phyloP scores from a whole-genome alignment of 2,797 vertebrate species.

The Acrocephalus scirpaceus region DNA sequence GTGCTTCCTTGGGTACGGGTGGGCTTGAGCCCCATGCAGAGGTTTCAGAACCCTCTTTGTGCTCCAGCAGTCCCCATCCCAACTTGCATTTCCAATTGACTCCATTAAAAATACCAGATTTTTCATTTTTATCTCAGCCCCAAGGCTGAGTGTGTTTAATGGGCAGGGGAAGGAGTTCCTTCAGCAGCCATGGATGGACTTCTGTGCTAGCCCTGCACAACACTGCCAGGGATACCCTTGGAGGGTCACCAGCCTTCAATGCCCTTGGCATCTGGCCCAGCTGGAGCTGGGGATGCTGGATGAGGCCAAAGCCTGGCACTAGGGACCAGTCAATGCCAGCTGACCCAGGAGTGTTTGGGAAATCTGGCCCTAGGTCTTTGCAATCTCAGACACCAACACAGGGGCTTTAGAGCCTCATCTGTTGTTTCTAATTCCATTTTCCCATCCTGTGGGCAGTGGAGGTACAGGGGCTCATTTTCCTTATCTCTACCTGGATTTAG shows the following conservation, averaged over 20 bases:
- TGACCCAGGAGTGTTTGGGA: background rate
- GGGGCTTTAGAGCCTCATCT: background rate
- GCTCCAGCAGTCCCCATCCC: background rate
- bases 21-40: background rate
- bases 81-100: background rate
- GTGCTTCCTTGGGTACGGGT: background rate
- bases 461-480: background rate
- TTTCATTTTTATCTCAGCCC: background rate
- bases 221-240: background rate
- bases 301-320: background rate
- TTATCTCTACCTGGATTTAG: background rate
- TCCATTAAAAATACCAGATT: background rate
- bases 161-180: background rate
- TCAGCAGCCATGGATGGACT: fast-evolving
- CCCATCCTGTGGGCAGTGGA: fast-evolving
- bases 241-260: background rate
- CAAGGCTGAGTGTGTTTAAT: background rate
- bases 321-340: background rate
- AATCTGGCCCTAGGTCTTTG: background rate
- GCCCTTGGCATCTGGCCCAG: background rate
- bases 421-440: background rate
- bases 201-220: background rate
- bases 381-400: no score
- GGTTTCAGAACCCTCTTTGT: background rate
- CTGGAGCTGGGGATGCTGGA: background rate